These are phyloP conservation scores for Xestobium rufovillosum DNA, from an alignment of 2,888 invertebrate genomes.

Conservation along the genomic window DNA sequence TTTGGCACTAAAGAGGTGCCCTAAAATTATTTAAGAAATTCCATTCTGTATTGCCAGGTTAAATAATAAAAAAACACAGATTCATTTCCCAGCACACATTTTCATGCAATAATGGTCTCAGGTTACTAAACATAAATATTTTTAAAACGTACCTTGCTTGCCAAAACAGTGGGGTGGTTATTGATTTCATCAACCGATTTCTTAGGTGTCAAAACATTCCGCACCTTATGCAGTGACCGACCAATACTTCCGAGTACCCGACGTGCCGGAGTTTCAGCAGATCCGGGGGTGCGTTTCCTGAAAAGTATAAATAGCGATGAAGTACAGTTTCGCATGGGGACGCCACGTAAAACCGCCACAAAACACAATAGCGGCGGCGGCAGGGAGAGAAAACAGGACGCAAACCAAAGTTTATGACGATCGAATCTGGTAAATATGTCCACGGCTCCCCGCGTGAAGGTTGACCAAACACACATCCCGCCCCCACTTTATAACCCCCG, in stretches of 20 bases:
- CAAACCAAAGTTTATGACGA: conserved; percentile 32
- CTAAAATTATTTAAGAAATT: no score
- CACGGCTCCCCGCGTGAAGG: conserved; percentile 9
- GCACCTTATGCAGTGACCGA: conserved; percentile 57
- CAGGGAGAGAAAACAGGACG: no score
- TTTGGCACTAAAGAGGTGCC: no score
- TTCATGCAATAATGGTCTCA: no score
- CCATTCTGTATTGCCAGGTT: no score
- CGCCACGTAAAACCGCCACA: no score
- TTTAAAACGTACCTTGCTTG: conserved; percentile 44
- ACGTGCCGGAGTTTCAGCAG: conserved; percentile 44
- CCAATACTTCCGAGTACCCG: conserved; percentile 62
- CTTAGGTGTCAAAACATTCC: conserved; percentile 61
- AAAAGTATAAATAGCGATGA: conserved; percentile 10
- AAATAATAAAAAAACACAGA: no score
- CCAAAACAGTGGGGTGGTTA: conserved; percentile 42
- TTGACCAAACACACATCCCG: conserved; percentile 7
- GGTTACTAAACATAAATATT: no score
- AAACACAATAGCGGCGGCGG: no score
- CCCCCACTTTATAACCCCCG: conserved; percentile 22
- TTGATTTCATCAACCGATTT: conserved; percentile 33
- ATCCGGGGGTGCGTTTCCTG: conserved; percentile 27
- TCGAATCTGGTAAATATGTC: conserved; percentile 22
- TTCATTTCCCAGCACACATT: no score
- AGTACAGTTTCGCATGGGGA: no score